Percentiles rank a stretch among this genome's conserved stretches.
phyloP scores from a whole-genome alignment of 1,140 invertebrate species.

The Tachypleus tridentatus region DNA sequence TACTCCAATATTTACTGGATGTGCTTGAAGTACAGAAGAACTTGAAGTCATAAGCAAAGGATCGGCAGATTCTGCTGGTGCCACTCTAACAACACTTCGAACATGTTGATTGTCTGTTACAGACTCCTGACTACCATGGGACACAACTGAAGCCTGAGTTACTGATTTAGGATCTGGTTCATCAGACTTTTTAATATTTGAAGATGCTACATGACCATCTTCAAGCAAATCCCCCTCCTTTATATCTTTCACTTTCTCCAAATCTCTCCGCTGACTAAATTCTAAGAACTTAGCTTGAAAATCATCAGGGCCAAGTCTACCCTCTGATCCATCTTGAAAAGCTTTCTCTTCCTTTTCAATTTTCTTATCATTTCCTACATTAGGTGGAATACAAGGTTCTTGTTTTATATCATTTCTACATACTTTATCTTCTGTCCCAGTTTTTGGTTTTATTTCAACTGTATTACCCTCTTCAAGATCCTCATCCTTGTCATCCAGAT shows the following conservation, averaged over 20 bases:
- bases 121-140: too few species aligned
- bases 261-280: conserved; percentile 48
- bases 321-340: neutral
- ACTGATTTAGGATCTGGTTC: too few species aligned
- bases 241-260: conserved; percentile 37
- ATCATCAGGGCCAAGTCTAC: conserved; percentile 18
- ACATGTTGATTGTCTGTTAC: too few species aligned
- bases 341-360: neutral
- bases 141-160: too few species aligned
- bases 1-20: too few species aligned
- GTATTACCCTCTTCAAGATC: conserved; percentile 22
- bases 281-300: conserved; percentile 36
- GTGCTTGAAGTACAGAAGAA: too few species aligned
- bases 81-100: too few species aligned
- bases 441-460: neutral
- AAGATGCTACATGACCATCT: too few species aligned
- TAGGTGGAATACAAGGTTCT: neutral
- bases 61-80: too few species aligned
- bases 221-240: conserved; percentile 25
- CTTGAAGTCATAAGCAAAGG: too few species aligned
- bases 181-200: too few species aligned
- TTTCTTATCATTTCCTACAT: neutral
- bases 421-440: conserved; percentile 1
- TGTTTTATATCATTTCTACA: neutral
- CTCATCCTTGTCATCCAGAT: conserved; percentile 30